Evolutionary conservation across 2,888 invertebrate genomes (phyloP), one percentile per base, ranked within the genome.

Genomic region (Rhagonycha fulva): DNA sequence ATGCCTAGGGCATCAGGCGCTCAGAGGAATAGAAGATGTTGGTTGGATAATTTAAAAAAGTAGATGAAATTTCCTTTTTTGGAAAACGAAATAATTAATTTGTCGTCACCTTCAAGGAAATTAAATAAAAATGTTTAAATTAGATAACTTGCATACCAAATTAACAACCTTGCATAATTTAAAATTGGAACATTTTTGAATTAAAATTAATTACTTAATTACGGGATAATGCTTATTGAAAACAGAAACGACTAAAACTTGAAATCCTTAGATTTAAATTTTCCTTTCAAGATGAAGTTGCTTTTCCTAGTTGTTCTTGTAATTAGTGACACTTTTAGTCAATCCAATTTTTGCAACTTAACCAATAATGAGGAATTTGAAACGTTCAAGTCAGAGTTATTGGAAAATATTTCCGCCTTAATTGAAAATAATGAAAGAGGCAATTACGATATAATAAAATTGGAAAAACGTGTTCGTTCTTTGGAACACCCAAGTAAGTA

Each of bases 401-500:
- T 62, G 10, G 32, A 70, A 30, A 60, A 73, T 14, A n/a, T 76
- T 28, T 19, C 12, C 7, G 11, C 23, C 1, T 67, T 76, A 24
- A 76, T 73, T 62, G n/a, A 60, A 7, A 76, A 70, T 19, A 61
- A 69, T 23, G 32, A 62, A 10, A 61, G 70, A 26, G 19, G 68
- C 12, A 62, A 67, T 32, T 68, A 77, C 62, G 74, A 77, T 75
- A 88, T 91, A 86, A 85, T 89, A 67, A 90, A 90, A 80, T 85
- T 94, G 68, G 94, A 94, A 79, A 89, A 93, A 62, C 87, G 93
- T 76, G 86, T 94, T 23, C 87, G 92, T 76, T 92, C 93, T 9
- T 90, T 94, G 75, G 94, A 94, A 86, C 93, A 94, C 85, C 90
- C 94, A 82, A 91, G 94, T 93, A 86, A 85, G 84, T 80, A 67